Evolutionary conservation across 2,113 vertebrate species (phyloP).

Genomic region (Brachypodius melanocephalos): DNA sequence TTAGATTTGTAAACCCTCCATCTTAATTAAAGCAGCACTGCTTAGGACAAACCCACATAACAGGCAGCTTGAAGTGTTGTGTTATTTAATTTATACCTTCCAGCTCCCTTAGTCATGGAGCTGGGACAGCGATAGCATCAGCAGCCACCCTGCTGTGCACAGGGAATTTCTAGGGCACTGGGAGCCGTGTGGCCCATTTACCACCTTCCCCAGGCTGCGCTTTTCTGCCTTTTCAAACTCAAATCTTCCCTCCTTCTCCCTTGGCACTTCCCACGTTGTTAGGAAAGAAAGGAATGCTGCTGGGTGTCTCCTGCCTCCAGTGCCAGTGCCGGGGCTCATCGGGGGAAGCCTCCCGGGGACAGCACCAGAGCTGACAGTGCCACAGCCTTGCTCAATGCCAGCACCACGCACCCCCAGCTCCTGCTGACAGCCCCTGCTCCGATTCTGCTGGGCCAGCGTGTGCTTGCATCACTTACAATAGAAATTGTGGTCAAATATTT

Average conservation of each 20-base stretch:
- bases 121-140: slow-evolving; percentile 35
- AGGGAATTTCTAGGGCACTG: not conserved
- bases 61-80: slow-evolving; percentile 6
- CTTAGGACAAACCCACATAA: slow-evolving; percentile 41
- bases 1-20: slow-evolving; percentile 31
- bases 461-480: not conserved
- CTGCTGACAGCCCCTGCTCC: not conserved
- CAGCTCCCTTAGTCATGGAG: slow-evolving; percentile 28
- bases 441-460: not conserved
- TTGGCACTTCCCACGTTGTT: rapidly evolving
- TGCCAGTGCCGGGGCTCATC: rapidly evolving
- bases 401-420: not conserved
- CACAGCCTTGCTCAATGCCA: rapidly evolving
- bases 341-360: not conserved
- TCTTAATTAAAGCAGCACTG: slow-evolving; percentile 15
- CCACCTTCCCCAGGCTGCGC: not conserved
- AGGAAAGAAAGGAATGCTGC: not conserved
- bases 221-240: not conserved
- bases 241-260: not conserved
- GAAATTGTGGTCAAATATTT: not conserved
- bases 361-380: not conserved
- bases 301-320: not conserved
- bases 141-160: not conserved
- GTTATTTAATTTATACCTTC: slow-evolving; percentile 30
- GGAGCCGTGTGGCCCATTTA: not conserved